These are phyloP conservation scores for Pinna nobilis DNA, from an alignment of 1,140 invertebrate species.

Conservation along the genomic window DNA sequence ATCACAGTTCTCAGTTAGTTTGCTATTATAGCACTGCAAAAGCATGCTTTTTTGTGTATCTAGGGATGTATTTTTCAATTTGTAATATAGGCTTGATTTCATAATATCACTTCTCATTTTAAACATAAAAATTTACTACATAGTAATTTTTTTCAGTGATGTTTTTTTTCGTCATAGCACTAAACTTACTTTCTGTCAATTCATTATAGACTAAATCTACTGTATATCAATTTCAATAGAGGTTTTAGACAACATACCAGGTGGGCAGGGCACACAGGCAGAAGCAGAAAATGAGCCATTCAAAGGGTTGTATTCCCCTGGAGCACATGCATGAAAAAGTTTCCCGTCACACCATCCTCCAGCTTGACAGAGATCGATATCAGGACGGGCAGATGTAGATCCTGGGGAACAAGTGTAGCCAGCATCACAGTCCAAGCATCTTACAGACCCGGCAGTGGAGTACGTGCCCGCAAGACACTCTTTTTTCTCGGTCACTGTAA, in stretches of 20 bases:
- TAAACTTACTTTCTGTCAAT: no score
- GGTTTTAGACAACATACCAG: conserved; percentile 49
- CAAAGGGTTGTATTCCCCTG: conserved; percentile 64
- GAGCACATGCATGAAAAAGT: conserved; percentile 58
- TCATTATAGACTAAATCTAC: no score
- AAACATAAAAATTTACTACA: no score
- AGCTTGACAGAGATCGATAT: conserved; percentile 53
- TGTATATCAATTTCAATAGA: not conserved
- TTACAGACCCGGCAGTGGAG: conserved; percentile 52
- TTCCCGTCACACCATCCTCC: conserved; percentile 71
- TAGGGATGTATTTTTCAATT: no score
- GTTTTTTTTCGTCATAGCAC: not conserved
- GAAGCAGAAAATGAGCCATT: conserved; percentile 59
- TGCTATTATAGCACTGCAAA: no score
- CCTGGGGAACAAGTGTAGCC: conserved; percentile 63
- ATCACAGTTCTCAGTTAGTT: no score
- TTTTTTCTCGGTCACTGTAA: conserved; percentile 50
- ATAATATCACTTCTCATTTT: no score
- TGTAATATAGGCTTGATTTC: no score
- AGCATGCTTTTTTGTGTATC: no score
- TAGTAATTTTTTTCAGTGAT: no score
- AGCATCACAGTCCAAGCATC: conserved; percentile 57
- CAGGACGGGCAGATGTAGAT: conserved; percentile 56
- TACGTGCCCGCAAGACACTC: conserved; percentile 64
- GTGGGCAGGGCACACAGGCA: conserved; percentile 61